phyloP scores from a whole-genome alignment of 2,113 vertebrate genomes.

The Litocranius walleri region DNA sequence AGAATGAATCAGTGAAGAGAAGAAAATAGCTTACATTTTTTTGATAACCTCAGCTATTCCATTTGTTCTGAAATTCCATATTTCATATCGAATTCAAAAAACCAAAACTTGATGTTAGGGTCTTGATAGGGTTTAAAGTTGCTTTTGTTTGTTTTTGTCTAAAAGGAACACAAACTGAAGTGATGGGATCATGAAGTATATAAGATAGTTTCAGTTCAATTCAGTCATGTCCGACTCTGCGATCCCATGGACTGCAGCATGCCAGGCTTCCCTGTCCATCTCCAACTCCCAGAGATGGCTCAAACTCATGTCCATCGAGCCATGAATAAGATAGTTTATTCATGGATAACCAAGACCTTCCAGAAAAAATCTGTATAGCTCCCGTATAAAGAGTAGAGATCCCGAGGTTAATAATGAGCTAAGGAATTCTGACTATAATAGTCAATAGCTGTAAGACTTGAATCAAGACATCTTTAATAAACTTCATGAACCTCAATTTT shows the following conservation, averaged over 20 bases:
- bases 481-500: neutral
- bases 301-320: neutral
- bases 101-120: neutral
- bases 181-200: neutral
- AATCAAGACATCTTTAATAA: neutral
- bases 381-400: neutral
- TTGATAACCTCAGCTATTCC: neutral
- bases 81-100: neutral
- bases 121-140: neutral
- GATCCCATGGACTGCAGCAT: rapidly evolving
- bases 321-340: neutral
- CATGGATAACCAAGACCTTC: neutral
- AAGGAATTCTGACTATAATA: neutral
- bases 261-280: neutral
- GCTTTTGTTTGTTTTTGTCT: neutral
- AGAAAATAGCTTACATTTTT: neutral
- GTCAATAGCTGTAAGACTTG: neutral
- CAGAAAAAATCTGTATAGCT: neutral
- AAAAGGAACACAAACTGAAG: neutral
- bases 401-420: neutral
- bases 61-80: neutral
- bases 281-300: rapidly evolving
- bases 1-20: neutral
- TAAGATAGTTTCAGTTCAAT: neutral
- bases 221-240: rapidly evolving